Conservation (phyloP, 2,888 invertebrate genomes). For the Calliphora vomitoria region DNA sequence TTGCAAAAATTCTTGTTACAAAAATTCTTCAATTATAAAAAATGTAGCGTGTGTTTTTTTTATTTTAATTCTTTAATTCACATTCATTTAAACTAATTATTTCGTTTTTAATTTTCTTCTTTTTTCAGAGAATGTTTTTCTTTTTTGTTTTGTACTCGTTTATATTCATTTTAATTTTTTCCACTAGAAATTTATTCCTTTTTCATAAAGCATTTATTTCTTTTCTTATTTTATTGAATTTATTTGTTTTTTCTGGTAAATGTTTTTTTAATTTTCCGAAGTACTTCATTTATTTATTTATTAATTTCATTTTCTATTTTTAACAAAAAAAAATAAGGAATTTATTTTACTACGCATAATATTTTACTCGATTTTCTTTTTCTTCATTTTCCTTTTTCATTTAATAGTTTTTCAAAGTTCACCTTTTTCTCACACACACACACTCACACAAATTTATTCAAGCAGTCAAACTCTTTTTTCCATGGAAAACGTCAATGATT, state of each 20-base stretch:
- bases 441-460: conserved; percentile 41
- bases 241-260: conserved; percentile 6
- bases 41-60: conserved; percentile 51
- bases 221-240: neutral
- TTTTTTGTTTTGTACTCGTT: conserved; percentile 71
- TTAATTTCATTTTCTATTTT: conserved; percentile 55
- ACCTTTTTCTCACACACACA: conserved; percentile 63
- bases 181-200: conserved; percentile 26
- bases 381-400: conserved; percentile 55
- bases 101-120: conserved; percentile 45
- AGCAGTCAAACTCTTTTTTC: conserved; percentile 66
- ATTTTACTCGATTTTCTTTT: conserved; percentile 68
- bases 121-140: conserved; percentile 62
- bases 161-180: conserved; percentile 58
- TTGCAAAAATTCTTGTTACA: conserved; percentile 36
- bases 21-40: conserved; percentile 55
- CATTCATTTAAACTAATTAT: conserved; percentile 55
- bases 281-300: conserved; percentile 39
- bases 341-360: conserved; percentile 72
- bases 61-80: conserved; percentile 55
- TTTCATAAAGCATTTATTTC: conserved; percentile 18
- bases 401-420: conserved; percentile 71
- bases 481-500: conserved; percentile 72
- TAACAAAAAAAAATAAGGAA: conserved; percentile 48
- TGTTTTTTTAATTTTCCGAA: conserved; percentile 7